These are phyloP conservation scores for Lutjanus argentimaculatus DNA, from an alignment of 2,797 vertebrate species.

Conservation along the genomic window DNA sequence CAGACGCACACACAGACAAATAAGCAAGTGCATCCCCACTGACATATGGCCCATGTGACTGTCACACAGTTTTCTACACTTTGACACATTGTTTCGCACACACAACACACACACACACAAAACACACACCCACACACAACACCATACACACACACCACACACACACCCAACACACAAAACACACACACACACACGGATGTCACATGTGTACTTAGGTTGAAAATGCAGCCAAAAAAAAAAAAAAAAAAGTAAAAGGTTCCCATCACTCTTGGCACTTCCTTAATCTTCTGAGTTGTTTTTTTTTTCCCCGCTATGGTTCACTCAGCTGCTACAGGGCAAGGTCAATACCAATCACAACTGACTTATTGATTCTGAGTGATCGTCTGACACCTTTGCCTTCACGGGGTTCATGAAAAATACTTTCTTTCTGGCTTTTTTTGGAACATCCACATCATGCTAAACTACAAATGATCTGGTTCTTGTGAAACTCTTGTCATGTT, in stretches of 20 bases:
- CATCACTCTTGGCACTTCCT: constrained; percentile 50
- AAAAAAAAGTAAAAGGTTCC: constrained; percentile 23
- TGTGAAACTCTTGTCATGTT: neutral
- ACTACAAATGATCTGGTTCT: neutral
- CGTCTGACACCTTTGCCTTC: constrained; percentile 18
- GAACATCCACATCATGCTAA: neutral
- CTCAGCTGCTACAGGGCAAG: constrained; percentile 56
- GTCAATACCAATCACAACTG: constrained; percentile 62
- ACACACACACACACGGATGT: constrained; percentile 18
- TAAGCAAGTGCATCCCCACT: constrained; percentile 66
- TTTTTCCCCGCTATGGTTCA: constrained; percentile 41
- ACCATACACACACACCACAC: constrained; percentile 22
- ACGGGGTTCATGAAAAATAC: neutral
- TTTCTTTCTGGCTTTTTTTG: neutral
- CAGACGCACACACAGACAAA: constrained; percentile 53
- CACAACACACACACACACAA: constrained; percentile 15
- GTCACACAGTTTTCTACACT: constrained; percentile 80
- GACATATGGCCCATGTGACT: constrained; percentile 80
- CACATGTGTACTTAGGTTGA: constrained; percentile 54
- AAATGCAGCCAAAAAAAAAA: neutral
- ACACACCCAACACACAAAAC: constrained; percentile 14
- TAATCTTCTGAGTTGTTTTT: constrained; percentile 51
- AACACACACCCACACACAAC: constrained; percentile 20
- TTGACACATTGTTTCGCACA: constrained; percentile 55
- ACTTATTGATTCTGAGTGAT: constrained; percentile 62